Conservation (phyloP, 1,140 invertebrate genomes). For the Himalopsyche phryganea region DNA sequence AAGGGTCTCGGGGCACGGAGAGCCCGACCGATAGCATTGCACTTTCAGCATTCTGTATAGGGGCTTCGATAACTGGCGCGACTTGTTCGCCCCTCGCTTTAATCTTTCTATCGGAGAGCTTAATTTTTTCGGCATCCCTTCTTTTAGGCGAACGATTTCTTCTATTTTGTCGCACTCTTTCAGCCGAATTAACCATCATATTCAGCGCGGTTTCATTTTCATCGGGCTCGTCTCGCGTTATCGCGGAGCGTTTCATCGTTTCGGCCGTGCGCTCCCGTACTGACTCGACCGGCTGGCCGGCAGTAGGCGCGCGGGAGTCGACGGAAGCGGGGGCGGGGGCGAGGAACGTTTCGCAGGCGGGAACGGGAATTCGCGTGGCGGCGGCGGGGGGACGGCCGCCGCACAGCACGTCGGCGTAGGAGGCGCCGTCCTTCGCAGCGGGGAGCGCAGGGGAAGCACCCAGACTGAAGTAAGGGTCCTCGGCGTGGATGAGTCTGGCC, state of each 20-base stretch:
- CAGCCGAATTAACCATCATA: slow-evolving; percentile 44
- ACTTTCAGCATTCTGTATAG: neutral
- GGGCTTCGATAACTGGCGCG: neutral
- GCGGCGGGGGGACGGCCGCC: slow-evolving; percentile 34
- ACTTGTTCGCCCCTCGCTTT: neutral
- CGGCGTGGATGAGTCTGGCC: slow-evolving; percentile 63
- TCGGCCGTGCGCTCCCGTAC: neutral
- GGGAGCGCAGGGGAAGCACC: slow-evolving; percentile 34
- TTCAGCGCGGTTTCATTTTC: slow-evolving; percentile 31
- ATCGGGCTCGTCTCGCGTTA: slow-evolving; percentile 1
- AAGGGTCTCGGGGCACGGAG: slow-evolving; percentile 36
- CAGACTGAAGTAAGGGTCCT: slow-evolving; percentile 69
- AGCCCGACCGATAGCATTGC: slow-evolving; percentile 23
- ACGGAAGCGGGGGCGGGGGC: slow-evolving; percentile 33
- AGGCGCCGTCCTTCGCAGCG: slow-evolving; percentile 37
- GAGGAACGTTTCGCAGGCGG: slow-evolving; percentile 36
- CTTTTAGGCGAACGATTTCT: slow-evolving; percentile 41
- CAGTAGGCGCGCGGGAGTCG: slow-evolving; percentile 31
- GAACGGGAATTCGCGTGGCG: slow-evolving; percentile 34
- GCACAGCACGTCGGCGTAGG: slow-evolving; percentile 39
- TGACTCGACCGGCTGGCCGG: neutral
- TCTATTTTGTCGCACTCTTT: slow-evolving; percentile 41
- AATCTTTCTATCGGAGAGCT: neutral
- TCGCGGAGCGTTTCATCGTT: neutral
- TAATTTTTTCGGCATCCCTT: slow-evolving; percentile 29